These are phyloP conservation scores for Melieria omissa DNA, from an alignment of 2,888 invertebrate species.

Conservation along the genomic window DNA sequence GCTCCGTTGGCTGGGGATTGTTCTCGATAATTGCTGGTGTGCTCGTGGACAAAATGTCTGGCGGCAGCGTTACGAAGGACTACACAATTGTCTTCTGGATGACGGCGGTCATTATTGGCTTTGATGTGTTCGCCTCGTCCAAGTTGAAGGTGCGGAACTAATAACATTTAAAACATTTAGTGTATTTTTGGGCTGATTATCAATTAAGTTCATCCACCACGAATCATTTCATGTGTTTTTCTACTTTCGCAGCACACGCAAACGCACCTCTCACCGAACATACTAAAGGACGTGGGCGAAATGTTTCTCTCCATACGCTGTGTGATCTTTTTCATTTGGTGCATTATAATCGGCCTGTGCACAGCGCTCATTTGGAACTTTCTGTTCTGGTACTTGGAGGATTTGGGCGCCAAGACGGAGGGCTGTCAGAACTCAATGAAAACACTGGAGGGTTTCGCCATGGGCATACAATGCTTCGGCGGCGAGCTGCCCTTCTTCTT, in stretches of 20 bases:
- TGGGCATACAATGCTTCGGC: constrained; percentile 82
- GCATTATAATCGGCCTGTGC: constrained; percentile 83
- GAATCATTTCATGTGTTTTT: not conserved
- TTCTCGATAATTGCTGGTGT: constrained; percentile 80
- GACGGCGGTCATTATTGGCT: constrained; percentile 73
- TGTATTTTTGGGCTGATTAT: not conserved
- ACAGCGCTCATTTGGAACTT: constrained; percentile 90
- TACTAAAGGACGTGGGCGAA: constrained; percentile 75
- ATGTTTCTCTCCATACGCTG: constrained; percentile 76
- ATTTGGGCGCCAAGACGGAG: constrained; percentile 69
- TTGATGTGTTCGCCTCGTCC: constrained; percentile 76
- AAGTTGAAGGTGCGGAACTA: constrained; percentile 70
- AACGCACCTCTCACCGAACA: constrained; percentile 74
- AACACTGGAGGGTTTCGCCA: constrained; percentile 78
- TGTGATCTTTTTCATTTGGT: constrained; percentile 81
- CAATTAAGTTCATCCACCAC: not conserved
- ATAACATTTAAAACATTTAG: not conserved
- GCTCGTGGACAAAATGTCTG: constrained; percentile 80
- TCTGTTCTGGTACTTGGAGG: constrained; percentile 86
- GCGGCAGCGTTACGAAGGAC: constrained; percentile 74
- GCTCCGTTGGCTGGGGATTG: constrained; percentile 87
- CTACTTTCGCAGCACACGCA: constrained; percentile 70
- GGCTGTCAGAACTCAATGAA: constrained; percentile 73
- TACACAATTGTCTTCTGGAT: constrained; percentile 85
- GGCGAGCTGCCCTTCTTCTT: constrained; percentile 91